Percentiles rank a stretch among this genome's conserved stretches.
Evolutionary conservation across 2,888 invertebrate genomes (phyloP).

Genomic region (Agrotis clavis): DNA sequence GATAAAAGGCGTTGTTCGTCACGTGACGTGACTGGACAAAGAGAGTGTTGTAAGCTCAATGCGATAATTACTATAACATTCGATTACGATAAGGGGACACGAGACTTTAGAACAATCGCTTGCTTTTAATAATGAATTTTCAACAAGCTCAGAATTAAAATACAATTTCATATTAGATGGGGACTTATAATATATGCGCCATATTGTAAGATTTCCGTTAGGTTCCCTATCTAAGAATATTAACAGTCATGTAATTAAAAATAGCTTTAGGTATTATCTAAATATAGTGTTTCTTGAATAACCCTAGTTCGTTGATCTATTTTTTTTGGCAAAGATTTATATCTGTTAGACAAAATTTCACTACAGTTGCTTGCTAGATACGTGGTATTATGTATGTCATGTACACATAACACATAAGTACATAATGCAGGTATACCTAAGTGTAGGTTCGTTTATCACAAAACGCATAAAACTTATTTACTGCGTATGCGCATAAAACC

Average conservation of each 20-base stretch:
- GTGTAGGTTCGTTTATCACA: background rate
- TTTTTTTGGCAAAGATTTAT: background rate
- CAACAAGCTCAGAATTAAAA: constrained; percentile 9
- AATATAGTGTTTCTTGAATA: background rate
- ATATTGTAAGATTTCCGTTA: too few relatives aligned
- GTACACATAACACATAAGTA: too few relatives aligned
- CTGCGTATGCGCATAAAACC: background rate
- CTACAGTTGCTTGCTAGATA: background rate
- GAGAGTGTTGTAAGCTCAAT: constrained; percentile 31
- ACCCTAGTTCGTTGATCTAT: background rate
- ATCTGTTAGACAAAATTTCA: background rate
- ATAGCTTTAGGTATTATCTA: too few relatives aligned
- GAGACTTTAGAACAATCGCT: constrained; percentile 28
- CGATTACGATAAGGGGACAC: constrained; percentile 37
- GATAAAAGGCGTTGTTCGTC: constrained; percentile 47
- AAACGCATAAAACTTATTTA: constrained; percentile 11
- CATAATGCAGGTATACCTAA: too few relatives aligned
- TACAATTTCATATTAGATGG: background rate
- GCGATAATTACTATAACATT: constrained; percentile 37
- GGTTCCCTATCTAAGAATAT: too few relatives aligned
- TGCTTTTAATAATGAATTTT: constrained; percentile 14
- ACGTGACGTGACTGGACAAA: constrained; percentile 45
- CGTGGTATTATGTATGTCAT: background rate
- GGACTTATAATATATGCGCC: too few relatives aligned
- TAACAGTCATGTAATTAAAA: too few relatives aligned